Evolutionary conservation across 2,113 vertebrate genomes (phyloP).

Genomic region (Platanista minor): DNA sequence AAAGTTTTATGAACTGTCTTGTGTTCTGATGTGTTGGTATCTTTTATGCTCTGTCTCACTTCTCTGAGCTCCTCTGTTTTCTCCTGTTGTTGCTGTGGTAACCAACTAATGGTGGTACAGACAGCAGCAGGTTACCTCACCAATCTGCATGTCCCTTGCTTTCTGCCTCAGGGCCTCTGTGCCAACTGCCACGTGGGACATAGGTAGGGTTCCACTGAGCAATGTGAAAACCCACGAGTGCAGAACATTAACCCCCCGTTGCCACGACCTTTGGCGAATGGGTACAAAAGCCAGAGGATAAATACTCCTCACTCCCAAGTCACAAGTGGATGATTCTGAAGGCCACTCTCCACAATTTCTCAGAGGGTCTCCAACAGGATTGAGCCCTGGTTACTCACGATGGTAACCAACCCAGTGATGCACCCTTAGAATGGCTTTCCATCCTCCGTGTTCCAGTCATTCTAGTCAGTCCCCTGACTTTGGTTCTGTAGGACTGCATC

Average conservation of each 20-base stretch:
- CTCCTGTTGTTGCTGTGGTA: neutral
- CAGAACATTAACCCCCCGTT: neutral
- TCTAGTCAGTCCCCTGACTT: neutral
- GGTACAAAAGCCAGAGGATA: neutral
- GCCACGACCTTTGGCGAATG: neutral
- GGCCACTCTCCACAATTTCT: neutral
- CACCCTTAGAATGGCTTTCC: neutral
- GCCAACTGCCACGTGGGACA: neutral
- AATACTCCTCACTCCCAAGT: neutral
- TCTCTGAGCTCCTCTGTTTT: neutral
- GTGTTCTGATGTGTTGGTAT: neutral
- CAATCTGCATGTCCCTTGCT: neutral
- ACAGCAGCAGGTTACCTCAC: neutral
- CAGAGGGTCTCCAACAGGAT: neutral
- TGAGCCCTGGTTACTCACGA: neutral
- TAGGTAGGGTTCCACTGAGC: neutral
- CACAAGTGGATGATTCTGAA: neutral
- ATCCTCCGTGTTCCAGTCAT: neutral
- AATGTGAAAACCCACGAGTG: neutral
- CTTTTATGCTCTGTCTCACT: neutral
- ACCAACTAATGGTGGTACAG: too few relatives aligned
- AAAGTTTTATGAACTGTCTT: neutral
- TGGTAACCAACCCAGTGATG: neutral
- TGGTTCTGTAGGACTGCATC: neutral
- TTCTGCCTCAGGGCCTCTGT: neutral